phyloP scores from a whole-genome alignment of 2,888 invertebrate genomes.

The Erynnis tages region DNA sequence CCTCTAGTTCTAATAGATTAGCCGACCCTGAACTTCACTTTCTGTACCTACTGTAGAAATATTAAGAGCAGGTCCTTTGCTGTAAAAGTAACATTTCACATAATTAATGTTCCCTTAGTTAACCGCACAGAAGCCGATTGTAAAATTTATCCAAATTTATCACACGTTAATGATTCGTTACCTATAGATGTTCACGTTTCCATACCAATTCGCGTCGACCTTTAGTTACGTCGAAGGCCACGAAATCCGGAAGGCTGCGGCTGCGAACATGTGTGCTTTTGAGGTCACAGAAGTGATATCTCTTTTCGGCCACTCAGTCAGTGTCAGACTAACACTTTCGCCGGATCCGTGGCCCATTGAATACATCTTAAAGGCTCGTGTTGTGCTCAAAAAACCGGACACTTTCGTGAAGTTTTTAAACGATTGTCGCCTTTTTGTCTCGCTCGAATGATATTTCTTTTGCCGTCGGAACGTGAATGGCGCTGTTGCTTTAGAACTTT shows the following conservation, averaged over 20 bases:
- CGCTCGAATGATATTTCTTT: neutral
- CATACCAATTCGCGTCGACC: constrained; percentile 33
- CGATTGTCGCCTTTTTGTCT: neutral
- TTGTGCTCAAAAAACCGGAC: neutral
- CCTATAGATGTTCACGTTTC: constrained; percentile 27
- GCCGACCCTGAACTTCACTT: too few relatives aligned
- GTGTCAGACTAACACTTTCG: constrained; percentile 52
- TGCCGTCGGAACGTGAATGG: neutral
- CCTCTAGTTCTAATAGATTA: too few relatives aligned
- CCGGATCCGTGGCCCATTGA: constrained; percentile 28
- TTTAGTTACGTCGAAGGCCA: constrained; percentile 29
- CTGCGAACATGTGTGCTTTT: constrained; percentile 35
- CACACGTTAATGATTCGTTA: constrained; percentile 16
- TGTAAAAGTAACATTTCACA: too few relatives aligned
- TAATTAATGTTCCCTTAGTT: too few relatives aligned
- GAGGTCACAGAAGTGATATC: constrained; percentile 53
- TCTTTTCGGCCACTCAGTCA: constrained; percentile 37
- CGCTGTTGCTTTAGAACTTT: too few relatives aligned
- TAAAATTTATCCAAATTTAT: constrained; percentile 29
- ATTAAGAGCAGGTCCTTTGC: neutral
- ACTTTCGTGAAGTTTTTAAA: neutral
- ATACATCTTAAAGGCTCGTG: constrained; percentile 5
- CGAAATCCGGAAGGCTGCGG: constrained; percentile 27
- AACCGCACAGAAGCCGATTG: too few relatives aligned
- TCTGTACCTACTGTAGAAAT: too few relatives aligned